Conservation (phyloP, 2,113 vertebrate species). For the Gnathonemus echidnorhynchus region DNA sequence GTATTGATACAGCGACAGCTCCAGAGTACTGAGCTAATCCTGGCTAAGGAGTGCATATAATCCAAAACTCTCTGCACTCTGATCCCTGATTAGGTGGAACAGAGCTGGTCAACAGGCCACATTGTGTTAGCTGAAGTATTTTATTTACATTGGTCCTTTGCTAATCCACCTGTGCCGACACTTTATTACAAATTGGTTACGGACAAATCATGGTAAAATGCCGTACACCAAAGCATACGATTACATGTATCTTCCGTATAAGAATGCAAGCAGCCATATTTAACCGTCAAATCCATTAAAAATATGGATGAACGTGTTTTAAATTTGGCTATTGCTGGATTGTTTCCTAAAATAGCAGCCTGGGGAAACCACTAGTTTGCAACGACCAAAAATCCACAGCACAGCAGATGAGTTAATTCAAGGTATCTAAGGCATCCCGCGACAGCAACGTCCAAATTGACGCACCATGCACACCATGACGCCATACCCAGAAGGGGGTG, state of each 20-base stretch:
- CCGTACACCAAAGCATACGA: not conserved
- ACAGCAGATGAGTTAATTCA: constrained; percentile 28
- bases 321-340: not conserved
- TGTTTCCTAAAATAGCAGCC: not conserved
- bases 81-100: not conserved
- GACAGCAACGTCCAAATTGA: constrained; percentile 33
- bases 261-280: not conserved
- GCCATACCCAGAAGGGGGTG: constrained; percentile 34
- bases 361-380: constrained; percentile 14
- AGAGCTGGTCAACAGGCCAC: not conserved
- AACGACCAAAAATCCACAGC: constrained; percentile 31
- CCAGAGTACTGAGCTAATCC: not conserved
- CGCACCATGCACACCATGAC: constrained; percentile 25
- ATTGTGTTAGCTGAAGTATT: not conserved
- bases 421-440: constrained; percentile 42
- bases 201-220: not conserved
- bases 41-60: not conserved
- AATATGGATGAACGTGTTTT: not conserved
- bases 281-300: not conserved
- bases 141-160: not conserved
- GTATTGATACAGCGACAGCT: not conserved
- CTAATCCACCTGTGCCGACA: not conserved
- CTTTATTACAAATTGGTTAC: not conserved
- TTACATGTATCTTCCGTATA: not conserved
- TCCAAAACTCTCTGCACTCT: not conserved